Base-by-base conservation (phyloP, 2,888 invertebrate genomes). In the Philhelius pedissequus region DNA sequence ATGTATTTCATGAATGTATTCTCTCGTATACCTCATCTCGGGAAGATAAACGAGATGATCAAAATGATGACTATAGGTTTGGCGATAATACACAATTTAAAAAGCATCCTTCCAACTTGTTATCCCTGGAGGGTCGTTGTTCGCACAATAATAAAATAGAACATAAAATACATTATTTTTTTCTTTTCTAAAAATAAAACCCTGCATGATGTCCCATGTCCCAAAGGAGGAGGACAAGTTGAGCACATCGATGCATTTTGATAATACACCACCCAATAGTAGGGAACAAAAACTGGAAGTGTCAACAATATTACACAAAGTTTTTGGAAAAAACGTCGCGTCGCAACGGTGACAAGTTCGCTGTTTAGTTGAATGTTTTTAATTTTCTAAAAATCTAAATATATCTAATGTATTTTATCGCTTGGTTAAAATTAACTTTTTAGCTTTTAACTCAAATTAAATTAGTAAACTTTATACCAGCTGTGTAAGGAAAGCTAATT, bases 41-140 rank as follows among this genome's bases (percentile, higher is more conserved):
- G 86, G 71, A 87, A 80, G 88, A 73, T 77, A 73, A 78, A 82
- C 78, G 78, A 69, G 40, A 73, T 43, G 77, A 71, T 78, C 77
- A 73, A 77, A 68, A 68, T 54, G 60, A 73, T 50, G 74, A 74
- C 32, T 62, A 56, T 18, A 69, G 77, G 35, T 58, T 62, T 11
- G 81, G 54, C 30, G 73, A 62, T 82, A 74, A 83, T 69, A 74
- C 18, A 18, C n/a, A 43, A 56, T 64, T 76, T 60, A 22, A 30
- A 66, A 77, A 71, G 43, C 43, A 68, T 58, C 64, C 62, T 30
- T 52, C 50, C 52, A 71, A 82, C 60, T 15, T 52, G 58, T 68
- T 68, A 54, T 77, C 73, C 66, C 60, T 20, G 25, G 20, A 48
- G 71, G 52, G 45, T 60, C 45, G 58, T 69, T 54, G 69, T 80